Conservation (phyloP, 1,140 invertebrate genomes). For the Vanessa tameamea region DNA sequence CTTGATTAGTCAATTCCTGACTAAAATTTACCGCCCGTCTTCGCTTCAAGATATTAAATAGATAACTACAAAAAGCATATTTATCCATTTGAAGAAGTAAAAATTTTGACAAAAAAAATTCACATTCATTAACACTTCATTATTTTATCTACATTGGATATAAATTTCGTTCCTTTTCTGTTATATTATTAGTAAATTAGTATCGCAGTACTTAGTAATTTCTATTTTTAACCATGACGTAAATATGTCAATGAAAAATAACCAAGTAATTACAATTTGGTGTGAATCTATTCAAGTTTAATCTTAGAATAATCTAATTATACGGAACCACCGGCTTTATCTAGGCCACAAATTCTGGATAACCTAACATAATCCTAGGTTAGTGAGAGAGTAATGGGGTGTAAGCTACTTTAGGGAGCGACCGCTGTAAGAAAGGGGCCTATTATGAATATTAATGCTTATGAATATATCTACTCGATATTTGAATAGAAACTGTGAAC, state of each 20-base stretch:
- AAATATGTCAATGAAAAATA: background rate
- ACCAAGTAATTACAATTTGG: background rate
- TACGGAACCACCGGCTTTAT: background rate
- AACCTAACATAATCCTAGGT: constrained; percentile 12
- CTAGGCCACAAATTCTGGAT: constrained; percentile 6
- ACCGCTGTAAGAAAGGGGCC: constrained; percentile 15
- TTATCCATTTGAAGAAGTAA: no score
- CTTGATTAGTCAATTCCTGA: no score
- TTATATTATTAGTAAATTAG: no score
- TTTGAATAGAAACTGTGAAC: background rate
- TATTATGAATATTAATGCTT: constrained; percentile 18
- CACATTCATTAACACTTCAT: no score
- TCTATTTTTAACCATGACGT: background rate
- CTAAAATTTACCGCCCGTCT: no score
- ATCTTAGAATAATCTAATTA: background rate
- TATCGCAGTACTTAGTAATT: no score
- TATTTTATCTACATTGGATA: no score
- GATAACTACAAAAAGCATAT: no score
- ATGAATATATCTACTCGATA: background rate
- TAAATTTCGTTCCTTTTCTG: no score
- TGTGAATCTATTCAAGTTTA: background rate
- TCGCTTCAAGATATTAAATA: no score
- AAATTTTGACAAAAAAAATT: no score
- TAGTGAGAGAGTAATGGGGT: constrained; percentile 18
- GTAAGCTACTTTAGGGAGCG: background rate